Evolutionary conservation across 2,113 vertebrate species (phyloP).

Genomic region (Glaucomys volans): DNA sequence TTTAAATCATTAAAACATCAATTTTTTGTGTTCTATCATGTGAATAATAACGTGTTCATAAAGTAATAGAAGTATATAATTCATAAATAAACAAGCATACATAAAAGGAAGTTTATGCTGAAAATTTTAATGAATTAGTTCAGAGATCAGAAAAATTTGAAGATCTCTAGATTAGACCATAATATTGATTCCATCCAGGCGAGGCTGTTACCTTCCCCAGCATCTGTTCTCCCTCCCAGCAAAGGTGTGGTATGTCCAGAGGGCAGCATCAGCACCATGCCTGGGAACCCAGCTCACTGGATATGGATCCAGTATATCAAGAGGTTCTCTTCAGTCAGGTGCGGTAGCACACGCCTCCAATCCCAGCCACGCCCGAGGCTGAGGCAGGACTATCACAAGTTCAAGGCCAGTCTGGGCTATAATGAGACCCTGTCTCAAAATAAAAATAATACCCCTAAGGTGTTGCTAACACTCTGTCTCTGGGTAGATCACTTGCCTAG

Average conservation of each 20-base stretch:
- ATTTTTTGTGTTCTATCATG: not conserved
- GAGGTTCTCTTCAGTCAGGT: not conserved
- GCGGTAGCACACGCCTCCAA: no score
- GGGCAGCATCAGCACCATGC: not conserved
- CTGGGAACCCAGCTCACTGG: not conserved
- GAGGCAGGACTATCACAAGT: no score
- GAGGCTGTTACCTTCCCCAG: not conserved
- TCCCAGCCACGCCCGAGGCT: no score
- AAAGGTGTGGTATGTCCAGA: rapidly evolving
- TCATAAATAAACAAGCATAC: not conserved
- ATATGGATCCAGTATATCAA: not conserved
- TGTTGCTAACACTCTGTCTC: no score
- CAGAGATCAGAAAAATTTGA: not conserved
- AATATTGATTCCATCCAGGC: not conserved
- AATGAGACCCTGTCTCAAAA: no score
- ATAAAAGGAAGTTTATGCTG: not conserved
- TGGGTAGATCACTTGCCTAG: not conserved
- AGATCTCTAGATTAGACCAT: not conserved
- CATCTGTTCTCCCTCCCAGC: not conserved
- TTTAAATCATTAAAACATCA: not conserved
- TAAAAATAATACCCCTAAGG: no score
- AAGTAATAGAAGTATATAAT: not conserved
- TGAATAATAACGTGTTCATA: not conserved
- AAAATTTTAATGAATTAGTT: conserved; percentile 7
- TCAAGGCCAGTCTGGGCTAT: no score